A percentile compares a stretch with the other conserved stretches of the same genome.
Evolutionary conservation across 2,113 vertebrate species (phyloP).

Genomic region (Xerus inauris): DNA sequence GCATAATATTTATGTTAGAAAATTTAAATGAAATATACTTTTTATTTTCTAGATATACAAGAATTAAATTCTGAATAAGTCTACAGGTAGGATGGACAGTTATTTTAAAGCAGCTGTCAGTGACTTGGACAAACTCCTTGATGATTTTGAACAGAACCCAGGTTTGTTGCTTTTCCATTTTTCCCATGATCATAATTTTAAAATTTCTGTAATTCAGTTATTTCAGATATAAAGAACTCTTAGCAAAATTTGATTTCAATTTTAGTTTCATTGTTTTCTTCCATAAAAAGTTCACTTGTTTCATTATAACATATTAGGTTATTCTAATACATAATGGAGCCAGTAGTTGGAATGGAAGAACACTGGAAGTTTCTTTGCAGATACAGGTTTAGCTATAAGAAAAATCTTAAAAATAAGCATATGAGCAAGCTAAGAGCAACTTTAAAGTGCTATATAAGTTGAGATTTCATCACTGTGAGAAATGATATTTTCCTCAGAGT

Average conservation of each 20-base stretch:
- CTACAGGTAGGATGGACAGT: constrained; percentile 93
- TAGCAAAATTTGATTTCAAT: constrained; percentile 51
- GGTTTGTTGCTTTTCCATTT: constrained; percentile 87
- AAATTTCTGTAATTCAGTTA: not conserved
- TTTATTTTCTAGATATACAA: constrained; percentile 80
- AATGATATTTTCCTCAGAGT: not conserved
- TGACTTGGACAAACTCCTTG: constrained; percentile 97
- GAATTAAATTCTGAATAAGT: constrained; percentile 64
- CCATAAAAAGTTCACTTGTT: constrained; percentile 20
- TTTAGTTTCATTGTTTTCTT: constrained; percentile 28
- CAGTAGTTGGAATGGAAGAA: not conserved
- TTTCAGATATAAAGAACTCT: not conserved
- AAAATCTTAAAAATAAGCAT: not conserved
- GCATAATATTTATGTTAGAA: not conserved
- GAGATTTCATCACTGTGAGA: constrained; percentile 12
- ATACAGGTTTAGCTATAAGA: constrained; percentile 36
- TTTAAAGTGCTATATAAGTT: constrained; percentile 20
- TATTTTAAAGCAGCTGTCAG: constrained; percentile 98
- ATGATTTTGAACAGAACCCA: constrained; percentile 97
- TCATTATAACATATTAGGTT: constrained; percentile 23
- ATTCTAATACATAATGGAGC: constrained; percentile 39
- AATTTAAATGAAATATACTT: constrained; percentile 47
- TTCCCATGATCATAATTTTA: constrained; percentile 18
- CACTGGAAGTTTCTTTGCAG: constrained; percentile 42
- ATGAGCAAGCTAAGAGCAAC: constrained; percentile 1